These are phyloP conservation scores for Patiria pectinifera DNA, from an alignment of 53 echinoderm and acorn worm species.

Conservation along the genomic window DNA sequence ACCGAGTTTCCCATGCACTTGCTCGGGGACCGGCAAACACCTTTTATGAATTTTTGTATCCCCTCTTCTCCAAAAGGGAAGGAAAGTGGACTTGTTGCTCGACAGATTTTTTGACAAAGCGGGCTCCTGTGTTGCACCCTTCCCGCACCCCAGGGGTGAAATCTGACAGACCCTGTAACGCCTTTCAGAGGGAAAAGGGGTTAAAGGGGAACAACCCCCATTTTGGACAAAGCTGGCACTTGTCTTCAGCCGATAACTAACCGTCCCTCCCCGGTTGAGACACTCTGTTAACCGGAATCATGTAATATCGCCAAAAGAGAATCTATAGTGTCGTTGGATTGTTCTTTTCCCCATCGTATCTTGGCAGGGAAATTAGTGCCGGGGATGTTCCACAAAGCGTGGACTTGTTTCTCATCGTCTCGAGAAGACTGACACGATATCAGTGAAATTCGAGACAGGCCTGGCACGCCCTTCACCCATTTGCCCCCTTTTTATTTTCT, in stretches of 20 bases:
- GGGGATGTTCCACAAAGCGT: conserved; percentile 41
- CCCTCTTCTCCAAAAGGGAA: background rate
- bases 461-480: conserved; percentile 23
- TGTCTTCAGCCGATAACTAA: background rate
- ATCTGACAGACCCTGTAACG: background rate
- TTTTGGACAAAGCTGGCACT: conserved; percentile 20
- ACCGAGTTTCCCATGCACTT: background rate
- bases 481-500: background rate
- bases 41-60: background rate
- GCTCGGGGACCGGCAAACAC: background rate
- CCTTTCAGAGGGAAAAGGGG: background rate
- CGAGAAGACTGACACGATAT: conserved; percentile 42
- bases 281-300: conserved; percentile 32
- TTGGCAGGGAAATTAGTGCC: conserved; percentile 2
- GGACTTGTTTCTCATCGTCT: conserved; percentile 42
- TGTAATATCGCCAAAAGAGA: background rate
- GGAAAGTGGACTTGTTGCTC: background rate
- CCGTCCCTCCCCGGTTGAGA: background rate
- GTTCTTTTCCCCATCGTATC: background rate
- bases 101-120: conserved; percentile 14
- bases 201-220: background rate
- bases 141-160: conserved; percentile 20
- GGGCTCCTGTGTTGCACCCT: background rate
- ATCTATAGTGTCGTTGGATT: background rate
- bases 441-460: conserved; percentile 25